Conservation (phyloP, 1,140 invertebrate species). For the Lordiphosa collinella region DNA sequence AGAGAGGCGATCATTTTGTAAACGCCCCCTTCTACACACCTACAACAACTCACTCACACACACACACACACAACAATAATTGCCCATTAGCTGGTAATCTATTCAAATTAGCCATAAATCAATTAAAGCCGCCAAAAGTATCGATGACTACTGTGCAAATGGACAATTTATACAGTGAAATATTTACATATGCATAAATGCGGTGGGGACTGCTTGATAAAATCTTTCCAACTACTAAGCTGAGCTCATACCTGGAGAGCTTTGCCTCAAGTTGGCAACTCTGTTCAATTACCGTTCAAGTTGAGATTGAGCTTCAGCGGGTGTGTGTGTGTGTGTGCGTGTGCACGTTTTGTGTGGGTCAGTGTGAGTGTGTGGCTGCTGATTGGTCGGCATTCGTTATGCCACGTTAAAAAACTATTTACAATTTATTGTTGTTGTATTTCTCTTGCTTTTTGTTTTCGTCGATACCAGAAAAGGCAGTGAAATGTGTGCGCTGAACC, state of each 20-base stretch:
- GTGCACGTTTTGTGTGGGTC: conserved; percentile 4
- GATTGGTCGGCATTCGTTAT: conserved; percentile 54
- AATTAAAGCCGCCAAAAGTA: conserved; percentile 47
- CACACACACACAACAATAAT: not conserved
- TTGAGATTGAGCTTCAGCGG: conserved; percentile 22
- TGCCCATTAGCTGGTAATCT: conserved; percentile 62
- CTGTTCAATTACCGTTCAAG: conserved; percentile 28
- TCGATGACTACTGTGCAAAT: no score
- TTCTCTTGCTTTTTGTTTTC: conserved; percentile 52
- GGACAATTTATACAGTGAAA: conserved; percentile 2
- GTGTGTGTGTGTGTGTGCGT: conserved; percentile 6
- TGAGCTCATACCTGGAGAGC: conserved; percentile 4
- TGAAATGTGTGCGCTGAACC: conserved; percentile 28
- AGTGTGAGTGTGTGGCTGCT: conserved; percentile 25
- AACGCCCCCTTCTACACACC: conserved; percentile 37
- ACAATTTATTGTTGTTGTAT: conserved; percentile 34
- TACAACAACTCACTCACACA: conserved; percentile 6
- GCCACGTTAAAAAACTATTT: conserved; percentile 67
- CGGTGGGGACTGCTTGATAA: conserved; percentile 28
- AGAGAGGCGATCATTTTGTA: conserved; percentile 41
- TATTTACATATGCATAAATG: conserved; percentile 10
- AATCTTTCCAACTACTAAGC: conserved; percentile 31
- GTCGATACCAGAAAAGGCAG: conserved; percentile 35
- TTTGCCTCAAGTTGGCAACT: conserved; percentile 51
- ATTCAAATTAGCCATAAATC: conserved; percentile 72